Conservation (phyloP, 2,888 invertebrate genomes). For the Pristionchus exspectatus region DNA sequence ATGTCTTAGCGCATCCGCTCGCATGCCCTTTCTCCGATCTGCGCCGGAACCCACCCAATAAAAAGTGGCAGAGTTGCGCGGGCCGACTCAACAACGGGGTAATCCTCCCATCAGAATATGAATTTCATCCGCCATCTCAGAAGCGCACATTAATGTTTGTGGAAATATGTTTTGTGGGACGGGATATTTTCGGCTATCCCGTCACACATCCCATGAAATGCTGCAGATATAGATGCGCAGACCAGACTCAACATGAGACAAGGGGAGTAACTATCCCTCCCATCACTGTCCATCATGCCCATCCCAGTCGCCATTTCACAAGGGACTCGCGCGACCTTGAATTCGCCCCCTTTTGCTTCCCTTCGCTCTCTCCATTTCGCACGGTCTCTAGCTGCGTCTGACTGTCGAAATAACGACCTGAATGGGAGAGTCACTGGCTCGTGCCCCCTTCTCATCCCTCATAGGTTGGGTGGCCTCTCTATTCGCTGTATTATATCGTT, state of each 20-base stretch:
- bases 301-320: not conserved
- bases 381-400: not conserved
- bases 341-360: not conserved
- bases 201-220: no score
- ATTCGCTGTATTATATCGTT: not conserved
- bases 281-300: not conserved
- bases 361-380: not conserved
- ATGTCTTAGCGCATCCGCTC: no score
- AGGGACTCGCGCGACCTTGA: not conserved
- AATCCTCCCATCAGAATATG: not conserved
- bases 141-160: no score
- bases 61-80: not conserved
- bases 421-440: not conserved
- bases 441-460: no score
- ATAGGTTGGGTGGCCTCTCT: no score
- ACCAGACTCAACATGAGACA: not conserved
- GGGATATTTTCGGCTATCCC: no score
- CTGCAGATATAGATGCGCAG: not conserved
- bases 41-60: no score
- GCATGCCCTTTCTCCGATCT: no score
- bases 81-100: not conserved
- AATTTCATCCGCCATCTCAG: no score
- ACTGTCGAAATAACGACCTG: not conserved
- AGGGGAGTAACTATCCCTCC: not conserved
- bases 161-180: no score